phyloP scores from a whole-genome alignment of 2,113 vertebrate genomes.

The Dipodomys stephensi region DNA sequence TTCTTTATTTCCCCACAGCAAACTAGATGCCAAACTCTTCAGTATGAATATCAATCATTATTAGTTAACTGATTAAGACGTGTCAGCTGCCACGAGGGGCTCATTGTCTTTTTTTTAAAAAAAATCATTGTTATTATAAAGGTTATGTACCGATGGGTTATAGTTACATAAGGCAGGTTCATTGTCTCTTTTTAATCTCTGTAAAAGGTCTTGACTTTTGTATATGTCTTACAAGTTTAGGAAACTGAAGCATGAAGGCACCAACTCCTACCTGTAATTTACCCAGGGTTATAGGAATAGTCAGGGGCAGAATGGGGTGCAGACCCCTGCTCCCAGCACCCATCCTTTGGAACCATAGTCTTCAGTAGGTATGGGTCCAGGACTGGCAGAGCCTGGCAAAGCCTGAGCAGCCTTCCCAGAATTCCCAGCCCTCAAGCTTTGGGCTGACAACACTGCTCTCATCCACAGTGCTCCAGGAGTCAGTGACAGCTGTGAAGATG shows the following conservation, averaged over 20 bases:
- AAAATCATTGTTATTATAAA: too few relatives aligned
- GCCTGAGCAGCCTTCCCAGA: neutral
- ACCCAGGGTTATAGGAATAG: neutral
- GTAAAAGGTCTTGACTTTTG: neutral
- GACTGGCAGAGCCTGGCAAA: too few relatives aligned
- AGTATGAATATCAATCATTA: conserved; percentile 29
- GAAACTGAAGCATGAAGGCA: neutral
- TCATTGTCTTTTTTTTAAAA: neutral
- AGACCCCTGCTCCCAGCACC: neutral
- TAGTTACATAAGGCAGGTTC: too few relatives aligned
- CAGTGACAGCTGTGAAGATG: neutral
- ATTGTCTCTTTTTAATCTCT: neutral
- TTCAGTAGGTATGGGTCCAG: rapidly evolving
- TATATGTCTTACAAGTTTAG: neutral
- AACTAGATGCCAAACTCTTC: conserved; percentile 11
- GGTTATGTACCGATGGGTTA: too few relatives aligned
- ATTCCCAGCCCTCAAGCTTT: neutral
- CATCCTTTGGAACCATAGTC: neutral
- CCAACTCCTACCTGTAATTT: neutral
- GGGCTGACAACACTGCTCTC: neutral
- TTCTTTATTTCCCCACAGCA: neutral
- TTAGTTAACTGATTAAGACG: conserved; percentile 21
- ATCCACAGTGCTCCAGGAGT: neutral
- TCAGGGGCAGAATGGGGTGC: too few relatives aligned
- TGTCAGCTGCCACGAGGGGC: neutral